Conservation (phyloP, 2,113 vertebrate genomes). For the Phalacrocorax aristotelis region DNA sequence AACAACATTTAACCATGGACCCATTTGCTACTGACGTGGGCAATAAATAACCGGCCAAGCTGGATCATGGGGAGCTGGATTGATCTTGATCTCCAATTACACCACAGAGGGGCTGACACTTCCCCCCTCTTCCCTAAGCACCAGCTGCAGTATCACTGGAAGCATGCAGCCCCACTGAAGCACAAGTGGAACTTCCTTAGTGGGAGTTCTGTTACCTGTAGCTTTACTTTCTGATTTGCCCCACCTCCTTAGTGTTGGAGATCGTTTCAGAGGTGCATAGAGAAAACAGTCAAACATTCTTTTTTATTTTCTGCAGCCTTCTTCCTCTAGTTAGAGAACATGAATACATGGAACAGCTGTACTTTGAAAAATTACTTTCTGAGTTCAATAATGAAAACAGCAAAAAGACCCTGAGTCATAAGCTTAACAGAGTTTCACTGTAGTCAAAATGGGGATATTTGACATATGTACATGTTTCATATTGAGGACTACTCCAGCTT, state of each 20-base stretch:
- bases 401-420: not conserved
- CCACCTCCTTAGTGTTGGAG: not conserved
- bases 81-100: not conserved
- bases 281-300: not conserved
- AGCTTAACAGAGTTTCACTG: not conserved
- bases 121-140: not conserved
- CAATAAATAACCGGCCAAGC: not conserved
- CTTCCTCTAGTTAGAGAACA: not conserved
- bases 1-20: not conserved
- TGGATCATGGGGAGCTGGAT: not conserved
- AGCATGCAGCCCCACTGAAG: not conserved
- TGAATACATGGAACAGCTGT: not conserved
- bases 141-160: not conserved
- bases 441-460: not conserved
- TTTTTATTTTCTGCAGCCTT: not conserved
- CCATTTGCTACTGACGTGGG: not conserved
- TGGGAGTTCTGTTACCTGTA: not conserved
- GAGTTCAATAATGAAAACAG: not conserved
- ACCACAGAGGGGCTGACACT: not conserved
- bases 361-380: not conserved
- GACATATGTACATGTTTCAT: fast-evolving
- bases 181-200: not conserved
- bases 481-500: not conserved
- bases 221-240: not conserved
- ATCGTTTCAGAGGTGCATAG: not conserved